These are phyloP conservation scores for Mirounga angustirostris DNA, from an alignment of 2,113 vertebrate species.

Conservation along the genomic window DNA sequence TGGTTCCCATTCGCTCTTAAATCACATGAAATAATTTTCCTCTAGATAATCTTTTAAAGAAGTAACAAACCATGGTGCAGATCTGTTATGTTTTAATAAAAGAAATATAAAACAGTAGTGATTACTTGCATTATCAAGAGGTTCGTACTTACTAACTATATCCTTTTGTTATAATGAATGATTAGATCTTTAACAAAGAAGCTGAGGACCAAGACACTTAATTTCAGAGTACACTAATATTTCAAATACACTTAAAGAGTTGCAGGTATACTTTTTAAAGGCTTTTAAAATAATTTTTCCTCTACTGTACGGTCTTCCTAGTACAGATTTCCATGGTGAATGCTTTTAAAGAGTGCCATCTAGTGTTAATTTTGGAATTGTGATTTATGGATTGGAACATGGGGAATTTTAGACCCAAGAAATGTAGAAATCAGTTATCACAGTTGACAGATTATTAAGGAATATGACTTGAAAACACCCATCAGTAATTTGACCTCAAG, in stretches of 20 bases:
- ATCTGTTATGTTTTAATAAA: constrained; percentile 49
- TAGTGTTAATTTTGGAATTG: constrained; percentile 76
- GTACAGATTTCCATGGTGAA: not conserved
- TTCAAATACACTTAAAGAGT: constrained; percentile 21
- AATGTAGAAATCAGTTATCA: not conserved
- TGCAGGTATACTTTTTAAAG: not conserved
- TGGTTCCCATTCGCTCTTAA: constrained; percentile 1
- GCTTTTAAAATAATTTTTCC: not conserved
- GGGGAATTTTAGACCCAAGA: not conserved
- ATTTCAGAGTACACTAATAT: not conserved
- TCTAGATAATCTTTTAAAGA: constrained; percentile 30
- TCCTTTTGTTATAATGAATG: not conserved
- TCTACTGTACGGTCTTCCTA: not conserved
- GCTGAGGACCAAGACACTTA: not conserved
- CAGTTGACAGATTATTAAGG: constrained; percentile 50
- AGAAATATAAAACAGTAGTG: not conserved
- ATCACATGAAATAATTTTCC: constrained; percentile 31
- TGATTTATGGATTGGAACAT: not conserved
- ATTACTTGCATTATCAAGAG: not conserved
- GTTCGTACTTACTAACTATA: constrained; percentile 2
- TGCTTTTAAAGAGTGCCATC: constrained; percentile 84
- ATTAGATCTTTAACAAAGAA: not conserved
- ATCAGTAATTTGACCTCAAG: constrained; percentile 55
- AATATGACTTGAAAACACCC: not conserved
- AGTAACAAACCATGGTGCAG: not conserved